Conservation (phyloP, 2,113 vertebrate species). For the Merops nubicus region DNA sequence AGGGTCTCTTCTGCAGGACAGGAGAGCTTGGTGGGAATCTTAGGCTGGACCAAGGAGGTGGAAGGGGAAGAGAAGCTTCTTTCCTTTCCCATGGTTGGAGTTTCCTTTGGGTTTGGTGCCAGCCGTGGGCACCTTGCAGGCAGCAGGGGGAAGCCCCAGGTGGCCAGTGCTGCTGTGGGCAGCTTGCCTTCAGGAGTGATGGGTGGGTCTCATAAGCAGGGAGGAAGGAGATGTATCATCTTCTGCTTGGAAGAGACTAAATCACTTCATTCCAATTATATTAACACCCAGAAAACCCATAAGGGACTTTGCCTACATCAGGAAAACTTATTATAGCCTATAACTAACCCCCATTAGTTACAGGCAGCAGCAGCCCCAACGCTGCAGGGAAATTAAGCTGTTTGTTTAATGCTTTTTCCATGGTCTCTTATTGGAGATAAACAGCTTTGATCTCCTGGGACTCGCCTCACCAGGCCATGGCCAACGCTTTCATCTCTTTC, state of each 20-base stretch:
- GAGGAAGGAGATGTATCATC: not conserved
- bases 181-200: not conserved
- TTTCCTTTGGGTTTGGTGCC: not conserved
- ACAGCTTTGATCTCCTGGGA: not conserved
- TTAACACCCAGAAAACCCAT: not conserved
- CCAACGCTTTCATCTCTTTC: not conserved
- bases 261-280: not conserved
- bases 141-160: not conserved
- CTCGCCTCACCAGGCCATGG: not conserved
- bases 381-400: not conserved
- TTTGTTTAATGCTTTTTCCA: not conserved
- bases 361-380: not conserved
- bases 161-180: not conserved
- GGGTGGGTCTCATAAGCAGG: not conserved
- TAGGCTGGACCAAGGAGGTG: not conserved
- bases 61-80: not conserved
- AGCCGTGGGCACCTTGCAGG: not conserved
- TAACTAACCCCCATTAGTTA: not conserved
- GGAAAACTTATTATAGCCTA: not conserved
- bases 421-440: not conserved
- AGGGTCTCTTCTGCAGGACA: not conserved
- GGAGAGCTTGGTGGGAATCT: rapidly evolving
- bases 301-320: not conserved
- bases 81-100: not conserved
- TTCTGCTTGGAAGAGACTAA: not conserved